Conservation (phyloP, 2,888 invertebrate species). For the Cephus sareptanus region DNA sequence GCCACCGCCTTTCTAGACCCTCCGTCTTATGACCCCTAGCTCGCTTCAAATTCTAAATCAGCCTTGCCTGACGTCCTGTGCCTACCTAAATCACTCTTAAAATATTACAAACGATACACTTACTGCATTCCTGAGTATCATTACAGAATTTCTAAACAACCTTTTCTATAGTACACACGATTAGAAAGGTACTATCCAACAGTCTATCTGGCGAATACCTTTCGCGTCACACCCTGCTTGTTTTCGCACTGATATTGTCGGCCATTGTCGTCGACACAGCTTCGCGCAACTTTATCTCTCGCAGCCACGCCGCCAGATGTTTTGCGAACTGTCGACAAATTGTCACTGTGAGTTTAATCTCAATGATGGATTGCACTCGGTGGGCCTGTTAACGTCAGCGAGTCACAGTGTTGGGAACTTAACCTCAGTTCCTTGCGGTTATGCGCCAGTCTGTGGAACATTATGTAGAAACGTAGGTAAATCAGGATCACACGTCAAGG, state of each 20-base stretch:
- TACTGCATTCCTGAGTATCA: not conserved
- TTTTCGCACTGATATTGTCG: not conserved
- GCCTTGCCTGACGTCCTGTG: constrained; percentile 9
- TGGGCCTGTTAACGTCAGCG: not conserved
- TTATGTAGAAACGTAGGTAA: not conserved
- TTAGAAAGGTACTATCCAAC: not conserved
- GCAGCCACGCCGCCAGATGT: not conserved
- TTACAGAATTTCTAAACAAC: not conserved
- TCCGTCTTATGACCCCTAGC: not conserved
- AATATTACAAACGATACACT: not conserved
- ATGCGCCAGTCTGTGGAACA: not conserved
- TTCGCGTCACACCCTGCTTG: not conserved
- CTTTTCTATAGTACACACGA: not conserved
- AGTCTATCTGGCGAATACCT: not conserved
- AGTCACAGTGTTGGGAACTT: not conserved
- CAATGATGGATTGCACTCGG: not conserved
- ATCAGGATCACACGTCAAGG: not conserved
- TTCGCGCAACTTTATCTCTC: not conserved
- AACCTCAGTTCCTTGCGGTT: not conserved
- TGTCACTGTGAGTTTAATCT: not conserved
- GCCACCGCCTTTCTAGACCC: not conserved
- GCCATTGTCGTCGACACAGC: not conserved
- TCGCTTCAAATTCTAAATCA: not conserved
- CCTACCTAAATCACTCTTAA: not conserved
- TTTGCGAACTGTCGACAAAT: not conserved